Conservation (phyloP, 2,113 vertebrate genomes). For the Opisthocomus hoazin region DNA sequence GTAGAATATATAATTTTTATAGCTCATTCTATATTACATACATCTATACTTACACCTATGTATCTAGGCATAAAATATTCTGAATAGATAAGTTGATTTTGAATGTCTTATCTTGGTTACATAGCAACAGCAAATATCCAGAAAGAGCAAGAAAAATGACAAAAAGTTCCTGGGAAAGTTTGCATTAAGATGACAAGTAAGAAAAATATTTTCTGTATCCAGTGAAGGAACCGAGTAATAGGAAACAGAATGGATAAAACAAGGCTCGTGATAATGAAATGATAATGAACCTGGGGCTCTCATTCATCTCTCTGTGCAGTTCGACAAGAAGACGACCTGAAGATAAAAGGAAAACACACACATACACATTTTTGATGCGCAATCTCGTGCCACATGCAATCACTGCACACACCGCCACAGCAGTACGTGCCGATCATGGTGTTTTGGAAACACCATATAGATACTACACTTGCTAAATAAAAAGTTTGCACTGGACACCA, state of each 20-base stretch:
- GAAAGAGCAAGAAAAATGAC: not conserved
- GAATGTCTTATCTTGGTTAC: not conserved
- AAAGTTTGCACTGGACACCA: not conserved
- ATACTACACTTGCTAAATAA: not conserved
- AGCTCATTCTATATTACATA: not conserved
- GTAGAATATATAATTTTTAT: not conserved
- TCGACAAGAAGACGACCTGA: not conserved
- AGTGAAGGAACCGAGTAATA: not conserved
- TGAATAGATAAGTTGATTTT: not conserved
- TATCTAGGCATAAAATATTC: not conserved
- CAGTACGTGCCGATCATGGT: accelerated
- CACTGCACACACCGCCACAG: not conserved
- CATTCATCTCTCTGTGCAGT: not conserved
- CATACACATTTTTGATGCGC: not conserved
- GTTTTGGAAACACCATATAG: not conserved
- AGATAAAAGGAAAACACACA: not conserved
- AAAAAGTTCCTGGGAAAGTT: not conserved
- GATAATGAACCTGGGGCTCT: not conserved
- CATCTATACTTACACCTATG: not conserved
- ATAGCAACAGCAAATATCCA: not conserved
- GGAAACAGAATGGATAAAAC: not conserved
- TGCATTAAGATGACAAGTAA: not conserved
- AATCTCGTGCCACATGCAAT: not conserved
- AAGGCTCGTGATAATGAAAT: not conserved
- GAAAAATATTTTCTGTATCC: not conserved